Base-by-base conservation (phyloP, 92 coral and sea anemone species). In the Parazoanthus swiftii region DNA sequence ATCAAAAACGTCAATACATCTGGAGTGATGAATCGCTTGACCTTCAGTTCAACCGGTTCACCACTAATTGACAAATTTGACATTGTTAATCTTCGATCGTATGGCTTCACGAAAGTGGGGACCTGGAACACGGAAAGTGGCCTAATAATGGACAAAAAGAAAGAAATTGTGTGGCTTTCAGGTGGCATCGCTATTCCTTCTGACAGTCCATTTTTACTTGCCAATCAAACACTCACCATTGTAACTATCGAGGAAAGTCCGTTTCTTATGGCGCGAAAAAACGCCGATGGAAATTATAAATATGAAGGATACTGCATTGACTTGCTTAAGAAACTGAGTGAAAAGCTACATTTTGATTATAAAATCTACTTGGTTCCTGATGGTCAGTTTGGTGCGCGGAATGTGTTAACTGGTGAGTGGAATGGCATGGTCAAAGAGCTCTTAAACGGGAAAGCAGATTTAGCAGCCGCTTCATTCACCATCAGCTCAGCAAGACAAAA, bases 341-440 rank as follows among this genome's bases (percentile, higher is more conserved):
- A 96, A 85, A 88, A 88, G 42, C 88, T 96, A 25, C 86, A 86
- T 79, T 96, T 94, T 86, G 91, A 89, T 37, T 96, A 88, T 75
- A 91, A 91, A 79, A 86, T 96, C 36, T 92, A 96, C 81, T 89
- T 88, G 44, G 97, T 93, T 16, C 89, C 93, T 9, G 96, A 94
- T 71, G 88, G 90, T 7, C 88, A 89, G 59, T 96, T 90, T 90
- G 98, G 98, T 35, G 89, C 94, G 0, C 88, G 82, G 59, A 90
- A 94, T 85, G 51, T 92, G 8, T 71, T 94, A 43, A 85, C 95
- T 16, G 94, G 91, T 37, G 96, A 93, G 82, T 94, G 98, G 98
- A 94, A 94, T 80, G 98, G 98, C 7, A 91, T 96, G 95, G 98
- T 96, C 3, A 89, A 80, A 21, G 98, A 96, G 68, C 46, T 96